Evolutionary conservation across 2,888 invertebrate species (phyloP).

Genomic region (Drosophila flavopinicola): DNA sequence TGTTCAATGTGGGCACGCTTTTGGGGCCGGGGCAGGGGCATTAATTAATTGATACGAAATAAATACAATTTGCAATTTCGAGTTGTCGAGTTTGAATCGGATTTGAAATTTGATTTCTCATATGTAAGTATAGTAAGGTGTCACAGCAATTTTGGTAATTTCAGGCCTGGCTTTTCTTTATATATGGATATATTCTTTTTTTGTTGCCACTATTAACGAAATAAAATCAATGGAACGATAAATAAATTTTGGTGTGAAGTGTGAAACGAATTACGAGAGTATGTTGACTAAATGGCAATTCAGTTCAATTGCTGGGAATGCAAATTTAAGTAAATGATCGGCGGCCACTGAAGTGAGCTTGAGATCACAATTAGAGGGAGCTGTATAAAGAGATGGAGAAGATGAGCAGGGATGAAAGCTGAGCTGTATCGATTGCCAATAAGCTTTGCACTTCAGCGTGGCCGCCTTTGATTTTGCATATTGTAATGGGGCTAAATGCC

Average conservation of each 20-base stretch:
- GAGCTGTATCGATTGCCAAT: slow-evolving; percentile 27
- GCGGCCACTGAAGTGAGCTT: slow-evolving; percentile 55
- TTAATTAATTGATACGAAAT: slow-evolving; percentile 50
- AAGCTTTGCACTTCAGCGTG: slow-evolving; percentile 45
- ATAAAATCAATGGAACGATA: slow-evolving; percentile 34
- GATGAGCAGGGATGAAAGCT: slow-evolving; percentile 6
- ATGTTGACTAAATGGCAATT: slow-evolving; percentile 45
- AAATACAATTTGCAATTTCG: slow-evolving; percentile 68
- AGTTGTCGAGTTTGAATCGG: slow-evolving; percentile 55
- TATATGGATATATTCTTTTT: slow-evolving; percentile 15
- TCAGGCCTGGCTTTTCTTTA: slow-evolving; percentile 44
- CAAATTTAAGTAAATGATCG: slow-evolving; percentile 67
- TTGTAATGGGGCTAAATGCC: slow-evolving; percentile 45
- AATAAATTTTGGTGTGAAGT: slow-evolving; percentile 62
- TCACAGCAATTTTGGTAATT: slow-evolving; percentile 70
- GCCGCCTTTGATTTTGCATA: slow-evolving; percentile 42
- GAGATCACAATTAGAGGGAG: not conserved
- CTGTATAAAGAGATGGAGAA: slow-evolving; percentile 12
- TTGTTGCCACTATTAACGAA: not conserved
- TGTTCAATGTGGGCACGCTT: slow-evolving; percentile 45
- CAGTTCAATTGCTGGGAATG: slow-evolving; percentile 72
- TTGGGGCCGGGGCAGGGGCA: not conserved
- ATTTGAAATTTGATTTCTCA: slow-evolving; percentile 40
- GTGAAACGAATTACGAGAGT: slow-evolving; percentile 61
- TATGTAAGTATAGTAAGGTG: slow-evolving; percentile 78